Conservation (phyloP, 2,797 vertebrate species). For the Periophthalmus magnuspinnatus region DNA sequence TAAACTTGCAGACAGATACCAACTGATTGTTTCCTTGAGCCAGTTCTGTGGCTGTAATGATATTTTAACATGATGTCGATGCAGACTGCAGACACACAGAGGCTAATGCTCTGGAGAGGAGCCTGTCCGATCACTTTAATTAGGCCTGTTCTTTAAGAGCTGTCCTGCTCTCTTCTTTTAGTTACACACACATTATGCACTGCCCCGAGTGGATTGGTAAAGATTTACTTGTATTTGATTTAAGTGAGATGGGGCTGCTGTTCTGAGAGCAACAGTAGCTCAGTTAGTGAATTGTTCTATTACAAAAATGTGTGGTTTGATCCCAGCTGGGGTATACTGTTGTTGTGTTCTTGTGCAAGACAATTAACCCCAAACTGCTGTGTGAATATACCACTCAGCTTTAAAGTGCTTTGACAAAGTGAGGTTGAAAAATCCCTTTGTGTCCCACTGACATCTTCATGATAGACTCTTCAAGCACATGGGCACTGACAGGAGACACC, state of each 20-base stretch:
- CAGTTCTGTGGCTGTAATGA: slow-evolving; percentile 36
- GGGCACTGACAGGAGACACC: too few relatives aligned
- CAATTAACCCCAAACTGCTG: too few relatives aligned
- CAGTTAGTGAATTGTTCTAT: too few relatives aligned
- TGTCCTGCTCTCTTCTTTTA: not conserved
- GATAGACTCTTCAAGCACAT: too few relatives aligned
- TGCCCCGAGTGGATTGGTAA: not conserved
- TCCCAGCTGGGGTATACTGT: too few relatives aligned
- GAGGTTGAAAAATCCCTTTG: too few relatives aligned
- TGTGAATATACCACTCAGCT: too few relatives aligned
- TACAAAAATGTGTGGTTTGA: not conserved
- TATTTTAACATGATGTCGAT: slow-evolving; percentile 49
- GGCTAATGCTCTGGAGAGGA: slow-evolving; percentile 37
- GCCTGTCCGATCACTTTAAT: slow-evolving; percentile 51
- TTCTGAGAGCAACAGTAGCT: not conserved
- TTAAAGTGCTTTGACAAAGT: too few relatives aligned
- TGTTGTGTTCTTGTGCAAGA: too few relatives aligned
- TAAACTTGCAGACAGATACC: slow-evolving; percentile 12
- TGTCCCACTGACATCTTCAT: too few relatives aligned
- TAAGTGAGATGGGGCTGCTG: not conserved
- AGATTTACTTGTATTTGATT: slow-evolving; percentile 1
- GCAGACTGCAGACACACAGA: slow-evolving; percentile 30
- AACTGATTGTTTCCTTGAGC: slow-evolving; percentile 25
- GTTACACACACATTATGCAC: not conserved
- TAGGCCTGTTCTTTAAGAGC: slow-evolving; percentile 27